Conservation (phyloP, 2,888 invertebrate genomes). For the Calameuta idolon region DNA sequence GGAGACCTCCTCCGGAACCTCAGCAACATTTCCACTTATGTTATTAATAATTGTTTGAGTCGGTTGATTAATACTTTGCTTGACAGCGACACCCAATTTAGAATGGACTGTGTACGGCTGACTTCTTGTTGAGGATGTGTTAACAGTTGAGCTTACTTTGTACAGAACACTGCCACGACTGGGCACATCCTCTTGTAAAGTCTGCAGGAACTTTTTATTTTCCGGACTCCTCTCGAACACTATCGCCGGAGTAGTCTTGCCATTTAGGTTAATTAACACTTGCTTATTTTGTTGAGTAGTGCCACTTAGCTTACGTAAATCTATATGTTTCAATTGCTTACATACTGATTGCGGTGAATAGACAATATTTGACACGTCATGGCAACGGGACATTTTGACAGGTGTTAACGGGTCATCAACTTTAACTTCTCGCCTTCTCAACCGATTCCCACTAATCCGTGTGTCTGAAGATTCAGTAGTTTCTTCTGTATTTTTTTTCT, state of each 20-base stretch:
- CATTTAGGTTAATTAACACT: conserved; percentile 17
- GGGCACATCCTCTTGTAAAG: neutral
- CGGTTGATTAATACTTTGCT: neutral
- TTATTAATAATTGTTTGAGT: neutral
- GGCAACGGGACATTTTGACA: neutral
- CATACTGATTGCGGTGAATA: neutral
- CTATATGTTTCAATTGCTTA: conserved; percentile 8
- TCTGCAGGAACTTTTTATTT: conserved; percentile 9
- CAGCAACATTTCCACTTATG: neutral
- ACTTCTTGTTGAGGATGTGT: conserved; percentile 17
- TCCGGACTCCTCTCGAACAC: conserved; percentile 18
- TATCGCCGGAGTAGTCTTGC: conserved; percentile 20
- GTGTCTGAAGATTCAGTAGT: neutral
- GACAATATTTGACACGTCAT: neutral
- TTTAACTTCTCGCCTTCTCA: neutral
- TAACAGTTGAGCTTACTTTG: conserved; percentile 16
- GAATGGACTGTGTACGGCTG: neutral
- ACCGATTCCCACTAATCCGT: neutral
- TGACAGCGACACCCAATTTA: neutral
- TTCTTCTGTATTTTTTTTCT: neutral
- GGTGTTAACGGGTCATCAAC: neutral
- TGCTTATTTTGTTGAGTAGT: conserved; percentile 16
- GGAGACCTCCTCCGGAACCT: conserved; percentile 22
- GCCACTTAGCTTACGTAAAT: conserved; percentile 8
- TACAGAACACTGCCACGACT: conserved; percentile 17